phyloP scores from a whole-genome alignment of 1,140 invertebrate genomes.

The Agraylea sexmaculata region DNA sequence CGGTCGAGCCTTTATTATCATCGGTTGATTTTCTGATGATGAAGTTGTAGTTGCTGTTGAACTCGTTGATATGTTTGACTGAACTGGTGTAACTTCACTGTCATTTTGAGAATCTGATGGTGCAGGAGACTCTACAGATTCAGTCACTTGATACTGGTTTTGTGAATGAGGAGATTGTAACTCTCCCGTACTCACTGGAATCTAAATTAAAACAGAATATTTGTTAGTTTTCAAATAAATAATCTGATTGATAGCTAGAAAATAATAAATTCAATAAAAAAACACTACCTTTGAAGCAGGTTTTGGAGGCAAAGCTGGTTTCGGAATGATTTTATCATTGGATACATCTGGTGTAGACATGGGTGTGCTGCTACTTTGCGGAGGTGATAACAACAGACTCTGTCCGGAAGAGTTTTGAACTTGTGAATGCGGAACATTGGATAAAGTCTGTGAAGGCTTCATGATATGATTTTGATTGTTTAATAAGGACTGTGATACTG shows the following conservation, averaged over 20 bases:
- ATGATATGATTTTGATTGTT: conserved; percentile 33
- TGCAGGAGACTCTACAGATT: conserved; percentile 6
- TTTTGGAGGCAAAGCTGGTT: conserved; percentile 64
- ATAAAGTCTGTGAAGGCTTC: conserved; percentile 25
- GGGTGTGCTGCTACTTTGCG: conserved; percentile 45
- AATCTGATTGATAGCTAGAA: neutral
- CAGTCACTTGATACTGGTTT: conserved; percentile 3
- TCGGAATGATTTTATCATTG: conserved; percentile 38
- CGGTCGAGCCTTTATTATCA: conserved; percentile 67
- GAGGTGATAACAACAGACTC: conserved; percentile 41
- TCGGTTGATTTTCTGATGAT: conserved; percentile 32
- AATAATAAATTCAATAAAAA: neutral
- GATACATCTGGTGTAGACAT: conserved; percentile 42
- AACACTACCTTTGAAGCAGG: conserved; percentile 42
- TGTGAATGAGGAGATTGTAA: conserved; percentile 7
- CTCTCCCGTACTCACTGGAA: too few species aligned
- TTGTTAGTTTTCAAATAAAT: too few species aligned
- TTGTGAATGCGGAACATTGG: conserved; percentile 25
- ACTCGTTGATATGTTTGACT: conserved; percentile 10
- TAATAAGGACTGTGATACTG: conserved; percentile 39
- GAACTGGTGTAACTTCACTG: conserved; percentile 10
- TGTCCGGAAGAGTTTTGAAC: conserved; percentile 33
- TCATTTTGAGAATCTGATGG: conserved; percentile 14
- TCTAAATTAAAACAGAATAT: too few species aligned
- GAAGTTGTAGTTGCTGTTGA: conserved; percentile 12